Percentiles rank a stretch among this genome's conserved stretches.
Conservation (phyloP, 2,888 invertebrate species). For the Parnassius smintheus region DNA sequence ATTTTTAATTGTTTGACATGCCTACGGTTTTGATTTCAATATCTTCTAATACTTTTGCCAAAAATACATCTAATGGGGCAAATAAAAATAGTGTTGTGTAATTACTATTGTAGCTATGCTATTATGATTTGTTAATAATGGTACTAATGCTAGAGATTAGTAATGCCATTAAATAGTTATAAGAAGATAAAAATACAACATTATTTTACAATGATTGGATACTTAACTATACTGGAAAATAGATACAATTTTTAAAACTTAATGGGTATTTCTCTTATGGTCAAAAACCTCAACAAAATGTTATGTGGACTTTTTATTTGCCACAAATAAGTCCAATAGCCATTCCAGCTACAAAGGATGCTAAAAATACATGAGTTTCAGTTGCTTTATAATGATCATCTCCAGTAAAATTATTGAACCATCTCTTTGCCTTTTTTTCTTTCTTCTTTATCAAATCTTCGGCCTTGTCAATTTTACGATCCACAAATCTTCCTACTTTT, state of each 20-base stretch:
- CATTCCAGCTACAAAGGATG: slow-evolving; percentile 90
- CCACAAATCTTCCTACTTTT: slow-evolving; percentile 92
- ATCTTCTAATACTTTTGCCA: too few relatives aligned
- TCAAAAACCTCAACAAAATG: slow-evolving; percentile 18
- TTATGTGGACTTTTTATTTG: slow-evolving; percentile 45
- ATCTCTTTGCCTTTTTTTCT: slow-evolving; percentile 86
- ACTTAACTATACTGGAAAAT: slow-evolving; percentile 18
- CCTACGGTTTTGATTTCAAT: too few relatives aligned
- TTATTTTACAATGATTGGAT: slow-evolving; percentile 19
- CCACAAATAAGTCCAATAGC: slow-evolving; percentile 85
- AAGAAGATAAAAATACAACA: not conserved
- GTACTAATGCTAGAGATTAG: not conserved
- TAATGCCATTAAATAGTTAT: too few relatives aligned
- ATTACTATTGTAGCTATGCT: too few relatives aligned
- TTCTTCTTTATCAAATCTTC: slow-evolving; percentile 87
- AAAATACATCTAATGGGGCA: too few relatives aligned
- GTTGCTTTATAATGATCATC: slow-evolving; percentile 85
- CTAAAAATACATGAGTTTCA: slow-evolving; percentile 89
- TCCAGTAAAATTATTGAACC: slow-evolving; percentile 86
- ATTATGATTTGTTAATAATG: not conserved
- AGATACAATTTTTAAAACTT: slow-evolving; percentile 13
- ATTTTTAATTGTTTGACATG: too few relatives aligned
- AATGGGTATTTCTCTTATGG: slow-evolving; percentile 10
- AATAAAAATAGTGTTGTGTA: too few relatives aligned
- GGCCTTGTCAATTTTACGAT: slow-evolving; percentile 90